Conservation (phyloP, 1,140 invertebrate genomes). For the Achroia grisella region DNA sequence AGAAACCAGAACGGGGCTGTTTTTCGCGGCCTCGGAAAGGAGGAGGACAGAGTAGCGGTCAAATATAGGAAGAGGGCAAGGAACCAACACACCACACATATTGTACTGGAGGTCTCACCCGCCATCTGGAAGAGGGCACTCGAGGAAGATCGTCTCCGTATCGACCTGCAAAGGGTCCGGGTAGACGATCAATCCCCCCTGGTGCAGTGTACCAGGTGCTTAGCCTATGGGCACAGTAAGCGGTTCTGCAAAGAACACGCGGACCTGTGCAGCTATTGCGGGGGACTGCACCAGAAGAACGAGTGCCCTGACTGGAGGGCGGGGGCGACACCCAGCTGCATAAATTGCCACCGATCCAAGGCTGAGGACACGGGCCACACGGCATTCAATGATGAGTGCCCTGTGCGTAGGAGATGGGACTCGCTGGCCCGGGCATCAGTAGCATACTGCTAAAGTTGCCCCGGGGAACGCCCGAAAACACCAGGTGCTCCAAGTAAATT, state of each 20-base stretch:
- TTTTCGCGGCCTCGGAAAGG: neutral
- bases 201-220: no score
- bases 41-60: constrained; percentile 3
- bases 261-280: constrained; percentile 11
- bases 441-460: neutral
- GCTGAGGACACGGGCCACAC: neutral
- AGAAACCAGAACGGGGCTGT: constrained; percentile 10
- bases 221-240: constrained; percentile 15
- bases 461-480: neutral
- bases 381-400: neutral
- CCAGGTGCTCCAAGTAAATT: neutral
- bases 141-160: neutral
- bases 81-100: constrained; percentile 8
- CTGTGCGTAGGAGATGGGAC: no score
- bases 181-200: no score
- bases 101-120: constrained; percentile 7
- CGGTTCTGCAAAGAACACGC: constrained; percentile 1
- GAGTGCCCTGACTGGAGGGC: constrained; percentile 2
- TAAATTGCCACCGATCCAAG: neutral
- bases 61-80: constrained; percentile 10
- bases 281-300: constrained; percentile 1
- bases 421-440: no score
- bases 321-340: neutral
- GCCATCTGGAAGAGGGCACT: constrained; percentile 6
- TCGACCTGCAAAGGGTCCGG: no score